Evolutionary conservation across 2,888 invertebrate species (phyloP).

Genomic region (Craniophora ligustri): DNA sequence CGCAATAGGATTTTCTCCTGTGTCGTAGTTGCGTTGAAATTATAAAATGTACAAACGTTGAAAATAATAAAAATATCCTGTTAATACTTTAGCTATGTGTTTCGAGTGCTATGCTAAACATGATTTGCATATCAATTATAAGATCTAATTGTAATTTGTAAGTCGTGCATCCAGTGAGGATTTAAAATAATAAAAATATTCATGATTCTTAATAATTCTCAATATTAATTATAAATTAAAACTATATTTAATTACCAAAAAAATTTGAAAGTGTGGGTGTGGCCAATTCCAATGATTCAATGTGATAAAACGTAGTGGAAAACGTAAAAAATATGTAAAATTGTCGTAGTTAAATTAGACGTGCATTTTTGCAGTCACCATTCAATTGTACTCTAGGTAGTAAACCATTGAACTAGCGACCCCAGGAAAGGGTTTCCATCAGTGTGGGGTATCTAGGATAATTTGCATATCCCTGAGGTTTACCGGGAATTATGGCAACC

Average conservation of each 20-base stretch:
- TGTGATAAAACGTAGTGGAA: conserved; percentile 61
- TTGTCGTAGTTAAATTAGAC: conserved; percentile 14
- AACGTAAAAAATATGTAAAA: conserved; percentile 37
- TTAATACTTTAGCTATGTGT: no score
- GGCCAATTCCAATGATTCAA: conserved; percentile 64
- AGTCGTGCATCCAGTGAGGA: not conserved
- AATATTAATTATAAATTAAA: conserved; percentile 4
- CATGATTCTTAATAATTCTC: conserved; percentile 1
- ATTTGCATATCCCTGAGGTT: no score
- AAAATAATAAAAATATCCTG: no score
- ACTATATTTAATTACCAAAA: not conserved
- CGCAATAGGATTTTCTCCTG: no score
- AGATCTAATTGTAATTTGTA: not conserved
- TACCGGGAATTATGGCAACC: no score
- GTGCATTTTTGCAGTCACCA: conserved; percentile 1
- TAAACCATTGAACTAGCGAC: no score
- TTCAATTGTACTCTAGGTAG: not conserved
- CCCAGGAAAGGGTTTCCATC: no score
- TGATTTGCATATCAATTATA: no score
- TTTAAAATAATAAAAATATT: not conserved
- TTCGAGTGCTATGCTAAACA: no score
- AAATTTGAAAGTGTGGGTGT: conserved; percentile 38
- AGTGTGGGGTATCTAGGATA: no score
- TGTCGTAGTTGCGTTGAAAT: no score
- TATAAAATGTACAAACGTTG: no score